Percentiles rank a stretch among this genome's conserved stretches.
Conservation (phyloP, 2,113 vertebrate species). For the Nothoprocta pentlandii region DNA sequence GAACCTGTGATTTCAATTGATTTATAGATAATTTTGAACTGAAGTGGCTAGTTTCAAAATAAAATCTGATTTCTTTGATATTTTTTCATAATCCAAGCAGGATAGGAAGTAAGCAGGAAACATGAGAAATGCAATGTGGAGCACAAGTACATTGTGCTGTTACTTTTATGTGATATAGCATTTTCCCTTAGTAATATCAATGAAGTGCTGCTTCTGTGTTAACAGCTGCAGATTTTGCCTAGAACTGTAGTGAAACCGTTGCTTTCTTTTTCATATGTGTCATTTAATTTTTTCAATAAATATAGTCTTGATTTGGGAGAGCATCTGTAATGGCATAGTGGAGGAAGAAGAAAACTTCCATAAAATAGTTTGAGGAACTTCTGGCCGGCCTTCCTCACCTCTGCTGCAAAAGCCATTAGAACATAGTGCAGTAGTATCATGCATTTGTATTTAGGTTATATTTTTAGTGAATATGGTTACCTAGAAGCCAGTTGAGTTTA, state of each 20-base stretch:
- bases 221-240: background rate
- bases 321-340: background rate
- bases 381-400: background rate
- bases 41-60: background rate
- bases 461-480: background rate
- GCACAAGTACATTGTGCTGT: background rate
- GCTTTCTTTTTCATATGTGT: background rate
- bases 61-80: background rate
- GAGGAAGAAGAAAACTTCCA: background rate
- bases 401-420: background rate
- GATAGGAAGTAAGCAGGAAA: background rate
- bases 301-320: background rate
- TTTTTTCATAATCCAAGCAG: background rate
- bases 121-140: background rate
- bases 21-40: background rate
- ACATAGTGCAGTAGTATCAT: background rate
- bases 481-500: background rate
- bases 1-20: background rate
- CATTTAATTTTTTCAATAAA: background rate
- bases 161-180: background rate
- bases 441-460: background rate
- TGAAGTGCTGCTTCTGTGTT: background rate
- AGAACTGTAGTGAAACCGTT: background rate
- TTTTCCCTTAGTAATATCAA: accelerated
- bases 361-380: background rate